Percentiles rank a stretch among this genome's conserved stretches.
Evolutionary conservation across 2,113 vertebrate species (phyloP).

Genomic region (Charadrius vociferus): DNA sequence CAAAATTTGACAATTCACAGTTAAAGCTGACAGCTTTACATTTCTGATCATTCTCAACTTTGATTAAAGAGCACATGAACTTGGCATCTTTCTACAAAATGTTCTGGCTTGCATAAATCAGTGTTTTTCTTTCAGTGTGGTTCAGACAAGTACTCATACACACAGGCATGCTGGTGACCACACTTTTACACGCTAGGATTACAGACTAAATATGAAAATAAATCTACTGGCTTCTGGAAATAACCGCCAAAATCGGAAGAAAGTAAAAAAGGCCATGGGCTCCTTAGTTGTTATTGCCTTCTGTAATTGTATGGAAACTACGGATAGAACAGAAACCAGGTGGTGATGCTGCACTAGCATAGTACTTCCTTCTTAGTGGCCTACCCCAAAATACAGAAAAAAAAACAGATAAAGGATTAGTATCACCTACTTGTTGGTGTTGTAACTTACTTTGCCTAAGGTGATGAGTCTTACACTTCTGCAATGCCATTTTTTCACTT

Average conservation of each 20-base stretch:
- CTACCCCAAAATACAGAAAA: not conserved
- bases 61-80: not conserved
- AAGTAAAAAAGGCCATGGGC: not conserved
- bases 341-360: not conserved
- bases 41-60: not conserved
- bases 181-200: not conserved
- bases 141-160: not conserved
- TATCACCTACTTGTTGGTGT: not conserved
- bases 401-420: not conserved
- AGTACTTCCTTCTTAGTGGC: not conserved
- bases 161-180: not conserved
- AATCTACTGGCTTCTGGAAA: not conserved
- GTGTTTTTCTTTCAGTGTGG: not conserved
- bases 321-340: not conserved
- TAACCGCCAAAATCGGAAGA: not conserved
- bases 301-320: not conserved
- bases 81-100: not conserved
- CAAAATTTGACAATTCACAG: not conserved
- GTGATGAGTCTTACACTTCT: not conserved
- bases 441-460: not conserved
- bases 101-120: accelerated
- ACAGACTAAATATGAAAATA: not conserved
- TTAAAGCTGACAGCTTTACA: not conserved
- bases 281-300: not conserved
- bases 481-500: not conserved